Evolutionary conservation across 2,888 invertebrate genomes (phyloP).

Genomic region (Patella depressa): DNA sequence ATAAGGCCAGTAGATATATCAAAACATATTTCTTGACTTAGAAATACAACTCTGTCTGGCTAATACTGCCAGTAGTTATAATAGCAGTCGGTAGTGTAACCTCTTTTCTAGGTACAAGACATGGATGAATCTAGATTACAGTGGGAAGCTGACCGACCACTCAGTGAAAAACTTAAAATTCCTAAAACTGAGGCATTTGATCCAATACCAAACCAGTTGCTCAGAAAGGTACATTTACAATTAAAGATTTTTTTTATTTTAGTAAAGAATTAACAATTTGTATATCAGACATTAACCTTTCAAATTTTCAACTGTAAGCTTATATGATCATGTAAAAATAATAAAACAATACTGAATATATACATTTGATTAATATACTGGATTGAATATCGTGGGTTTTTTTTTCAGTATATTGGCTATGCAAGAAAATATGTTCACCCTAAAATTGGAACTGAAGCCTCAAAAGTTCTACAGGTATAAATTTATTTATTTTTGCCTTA

Average conservation of each 20-base stretch:
- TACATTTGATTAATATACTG: background rate
- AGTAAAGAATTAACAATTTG: no score
- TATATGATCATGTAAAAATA: background rate
- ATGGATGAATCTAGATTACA: constrained; percentile 52
- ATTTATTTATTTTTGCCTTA: background rate
- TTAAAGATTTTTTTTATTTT: no score
- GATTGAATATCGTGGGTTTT: background rate
- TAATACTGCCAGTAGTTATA: no score
- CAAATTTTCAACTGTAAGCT: no score
- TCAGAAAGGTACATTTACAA: constrained; percentile 77
- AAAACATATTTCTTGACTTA: no score
- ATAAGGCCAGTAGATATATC: no score
- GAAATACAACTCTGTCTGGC: no score
- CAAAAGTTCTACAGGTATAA: constrained; percentile 73
- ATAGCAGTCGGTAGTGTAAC: no score
- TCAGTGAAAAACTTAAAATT: constrained; percentile 77
- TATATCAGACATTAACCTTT: no score
- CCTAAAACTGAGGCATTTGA: constrained; percentile 79
- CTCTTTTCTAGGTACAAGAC: constrained; percentile 27
- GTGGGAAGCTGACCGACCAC: constrained; percentile 61
- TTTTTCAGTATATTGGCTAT: constrained; percentile 84
- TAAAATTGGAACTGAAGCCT: constrained; percentile 81
- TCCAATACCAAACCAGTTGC: constrained; percentile 81
- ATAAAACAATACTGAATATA: background rate
- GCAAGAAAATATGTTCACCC: constrained; percentile 90